Evolutionary conservation across 2,797 vertebrate species (phyloP).

Genomic region (Gobionotothen gibberifrons): DNA sequence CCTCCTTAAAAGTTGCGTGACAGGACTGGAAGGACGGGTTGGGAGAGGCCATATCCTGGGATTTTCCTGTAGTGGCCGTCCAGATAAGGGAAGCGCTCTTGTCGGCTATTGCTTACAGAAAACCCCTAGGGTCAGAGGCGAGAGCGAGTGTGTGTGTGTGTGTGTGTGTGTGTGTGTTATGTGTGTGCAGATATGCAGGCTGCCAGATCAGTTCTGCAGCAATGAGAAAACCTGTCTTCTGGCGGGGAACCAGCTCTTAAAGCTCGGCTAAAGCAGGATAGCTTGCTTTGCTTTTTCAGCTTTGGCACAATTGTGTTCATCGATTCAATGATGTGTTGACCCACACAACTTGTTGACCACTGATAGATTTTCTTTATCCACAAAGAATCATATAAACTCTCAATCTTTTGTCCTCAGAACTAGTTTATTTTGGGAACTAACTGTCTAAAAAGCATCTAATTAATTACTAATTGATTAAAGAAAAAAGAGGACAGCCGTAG

Average conservation of each 20-base stretch:
- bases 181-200: constrained; percentile 39
- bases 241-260: constrained; percentile 29
- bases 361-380: too few species aligned
- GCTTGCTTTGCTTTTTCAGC: neutral
- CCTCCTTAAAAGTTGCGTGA: constrained; percentile 73
- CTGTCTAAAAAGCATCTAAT: too few species aligned
- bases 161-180: constrained; percentile 37
- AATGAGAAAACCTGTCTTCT: constrained; percentile 59
- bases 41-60: constrained; percentile 79
- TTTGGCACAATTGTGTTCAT: constrained; percentile 1
- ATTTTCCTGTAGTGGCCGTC: constrained; percentile 75
- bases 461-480: too few species aligned
- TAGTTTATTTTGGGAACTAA: too few species aligned
- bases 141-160: constrained; percentile 36
- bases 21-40: constrained; percentile 64
- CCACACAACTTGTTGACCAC: neutral
- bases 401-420: too few species aligned
- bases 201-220: constrained; percentile 53
- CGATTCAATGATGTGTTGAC: constrained; percentile 5
- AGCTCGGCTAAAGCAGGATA: constrained; percentile 10
- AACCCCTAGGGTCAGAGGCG: constrained; percentile 50
- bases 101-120: constrained; percentile 66
- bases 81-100: constrained; percentile 75
- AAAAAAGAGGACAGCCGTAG: too few species aligned
- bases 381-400: too few species aligned